Evolutionary conservation across 2,113 vertebrate genomes (phyloP), one percentile per base, ranked within the genome.

Genomic region (Oxygymnocypris stewartii): DNA sequence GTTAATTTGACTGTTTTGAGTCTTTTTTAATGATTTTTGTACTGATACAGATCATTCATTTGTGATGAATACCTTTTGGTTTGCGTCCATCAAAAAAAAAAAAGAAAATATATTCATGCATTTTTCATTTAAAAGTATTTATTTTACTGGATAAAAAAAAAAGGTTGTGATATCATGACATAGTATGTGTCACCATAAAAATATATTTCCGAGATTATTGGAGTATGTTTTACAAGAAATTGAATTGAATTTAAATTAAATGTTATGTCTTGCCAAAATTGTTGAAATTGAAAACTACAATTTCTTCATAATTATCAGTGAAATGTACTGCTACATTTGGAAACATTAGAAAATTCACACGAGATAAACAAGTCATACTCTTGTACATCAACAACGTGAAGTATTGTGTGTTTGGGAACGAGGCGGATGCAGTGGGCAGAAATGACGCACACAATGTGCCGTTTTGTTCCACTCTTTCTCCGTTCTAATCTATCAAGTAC

Each of bases 371-470:
- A 14, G 23, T 75, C 23, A 25, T 28, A 49, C 13, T 47, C 74
- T 4, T 16, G 20, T 16, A 3, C 12, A 47, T 76, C 74, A 76
- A 76, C 74, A 49, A 16, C 42, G 13, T 78, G 49, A 78, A 78
- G 76, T 78, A 78, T 35, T 78, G 76, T 78, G 47, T 78, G 76
- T 57, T 77, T 7, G 49, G n/a, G 76, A 78, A 78, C 44, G 65
- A 78, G 40, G 16, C 47, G 61, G 40, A 78, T 6, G 49, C 5
- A 28, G 57, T 44, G 57, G 37, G 63, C 77, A 54, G 8, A 54
- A 61, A 65, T 47, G 78, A 40, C 28, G 77, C 49, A 76, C 80
- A 88, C 78, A 88, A 84, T 86, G 42, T 57, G 65, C 23, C 16
- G 6, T 63, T 51, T 80, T 88, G 51, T 86, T 51, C 67, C 84